phyloP scores from a whole-genome alignment of 2,113 vertebrate species.

The Melanerpes aurifrons region DNA sequence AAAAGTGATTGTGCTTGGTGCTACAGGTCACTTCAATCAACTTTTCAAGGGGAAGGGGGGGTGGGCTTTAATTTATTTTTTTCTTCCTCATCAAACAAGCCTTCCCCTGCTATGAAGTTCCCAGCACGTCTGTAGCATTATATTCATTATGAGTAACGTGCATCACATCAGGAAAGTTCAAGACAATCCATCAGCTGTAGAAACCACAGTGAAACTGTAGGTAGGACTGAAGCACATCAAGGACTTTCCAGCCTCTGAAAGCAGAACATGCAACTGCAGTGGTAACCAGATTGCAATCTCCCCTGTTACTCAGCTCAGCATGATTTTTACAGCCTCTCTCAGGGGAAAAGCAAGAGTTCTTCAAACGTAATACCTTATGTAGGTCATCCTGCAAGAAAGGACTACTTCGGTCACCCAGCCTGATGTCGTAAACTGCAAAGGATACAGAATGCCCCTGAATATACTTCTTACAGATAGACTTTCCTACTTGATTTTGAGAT shows the following conservation, averaged over 20 bases:
- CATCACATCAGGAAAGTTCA: constrained; percentile 26
- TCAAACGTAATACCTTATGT: not conserved
- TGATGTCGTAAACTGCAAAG: not conserved
- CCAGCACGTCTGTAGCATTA: not conserved
- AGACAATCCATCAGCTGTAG: constrained; percentile 68
- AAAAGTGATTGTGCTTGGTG: fast-evolving
- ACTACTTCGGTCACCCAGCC: not conserved
- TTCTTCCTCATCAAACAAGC: not conserved
- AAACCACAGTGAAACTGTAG: constrained; percentile 68
- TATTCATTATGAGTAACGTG: not conserved
- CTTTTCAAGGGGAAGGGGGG: not conserved
- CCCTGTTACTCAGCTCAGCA: constrained; percentile 17
- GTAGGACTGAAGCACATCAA: constrained; percentile 53
- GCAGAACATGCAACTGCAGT: constrained; percentile 41
- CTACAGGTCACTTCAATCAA: not conserved
- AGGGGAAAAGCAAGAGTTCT: constrained; percentile 9
- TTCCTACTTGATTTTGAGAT: not conserved
- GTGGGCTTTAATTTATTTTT: not conserved
- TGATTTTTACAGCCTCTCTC: not conserved
- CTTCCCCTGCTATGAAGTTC: not conserved
- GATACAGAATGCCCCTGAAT: not conserved
- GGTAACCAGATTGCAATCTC: constrained; percentile 42
- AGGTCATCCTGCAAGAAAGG: constrained; percentile 26
- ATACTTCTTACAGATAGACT: not conserved
- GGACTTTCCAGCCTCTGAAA: constrained; percentile 75